Evolutionary conservation across 2,888 invertebrate species (phyloP), one percentile per base, ranked within the genome.

Genomic region (Cristatella mucedo): DNA sequence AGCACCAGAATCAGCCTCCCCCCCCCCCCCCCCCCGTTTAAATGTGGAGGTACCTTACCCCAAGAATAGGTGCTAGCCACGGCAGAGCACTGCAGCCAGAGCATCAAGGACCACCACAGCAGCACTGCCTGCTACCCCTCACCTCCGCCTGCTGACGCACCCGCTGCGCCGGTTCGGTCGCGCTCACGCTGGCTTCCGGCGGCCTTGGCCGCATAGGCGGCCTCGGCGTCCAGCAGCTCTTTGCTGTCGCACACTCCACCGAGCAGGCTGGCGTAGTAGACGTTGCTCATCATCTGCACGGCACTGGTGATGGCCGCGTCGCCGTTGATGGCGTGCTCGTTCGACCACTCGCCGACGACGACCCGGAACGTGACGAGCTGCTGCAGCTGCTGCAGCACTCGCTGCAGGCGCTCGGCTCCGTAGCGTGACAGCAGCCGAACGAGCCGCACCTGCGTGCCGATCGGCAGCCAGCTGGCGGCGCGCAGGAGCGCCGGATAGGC

Each of bases 321-420:
- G 56, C 87, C 84, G 60, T 86, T 84, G 33, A 86, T 75, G 43
- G 75, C 75, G 53, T 77, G 80, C 53, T 44, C 46, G 6, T 49
- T 46, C 4, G 49, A 49, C 61, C 60, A 62, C 46, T 76, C 75
- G 2, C 78, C 78, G 29, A 80, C 77, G 44, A 86, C 78, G 7
- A 86, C 80, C 58, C 80, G 75, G 16, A 86, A 69, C 0, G 86
- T 85, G 47, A 89, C 81, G 32, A 87, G 71, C 59, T 87, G 86
- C 55, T 89, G 89, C 15, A 87, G 69, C 13, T 53, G 49, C 33
- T 53, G 49, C 2, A 61, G 50, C 47, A 59, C 52, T 9, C 51
- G 48, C 31, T 45, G 43, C 6, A 59, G 46, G 21, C 49, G 48
- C 2, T 52, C 49, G 2, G 44, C 43, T 3, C 50, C 45, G 43